Conservation (phyloP, 2,888 invertebrate species). For the Augiades crinisus region DNA sequence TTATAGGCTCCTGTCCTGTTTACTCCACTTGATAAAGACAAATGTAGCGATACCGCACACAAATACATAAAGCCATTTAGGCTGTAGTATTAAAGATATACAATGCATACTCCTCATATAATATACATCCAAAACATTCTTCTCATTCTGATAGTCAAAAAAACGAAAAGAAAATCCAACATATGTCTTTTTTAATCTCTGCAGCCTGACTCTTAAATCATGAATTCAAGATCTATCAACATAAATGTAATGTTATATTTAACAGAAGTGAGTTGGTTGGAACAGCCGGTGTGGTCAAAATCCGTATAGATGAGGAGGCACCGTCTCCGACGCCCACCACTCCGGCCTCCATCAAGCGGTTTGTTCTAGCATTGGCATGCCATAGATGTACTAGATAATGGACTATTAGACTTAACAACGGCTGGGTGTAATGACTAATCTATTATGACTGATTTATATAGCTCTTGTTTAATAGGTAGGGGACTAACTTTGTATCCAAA, state of each 20-base stretch:
- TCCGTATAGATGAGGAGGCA: slow-evolving; percentile 76
- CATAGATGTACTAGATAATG: slow-evolving; percentile 35
- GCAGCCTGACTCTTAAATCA: too few species aligned
- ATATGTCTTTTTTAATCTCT: too few species aligned
- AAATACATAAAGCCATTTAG: too few species aligned
- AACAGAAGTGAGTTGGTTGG: slow-evolving; percentile 83
- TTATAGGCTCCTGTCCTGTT: too few species aligned
- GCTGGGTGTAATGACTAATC: slow-evolving; percentile 21
- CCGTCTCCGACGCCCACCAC: slow-evolving; percentile 76
- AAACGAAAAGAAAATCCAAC: too few species aligned
- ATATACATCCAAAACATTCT: too few species aligned
- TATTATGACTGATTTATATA: neutral
- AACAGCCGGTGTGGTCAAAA: slow-evolving; percentile 82
- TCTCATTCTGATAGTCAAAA: too few species aligned
- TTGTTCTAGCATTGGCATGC: slow-evolving; percentile 69
- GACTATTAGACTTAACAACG: slow-evolving; percentile 10
- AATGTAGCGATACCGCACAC: too few species aligned
- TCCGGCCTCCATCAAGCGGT: slow-evolving; percentile 79
- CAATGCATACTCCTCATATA: too few species aligned
- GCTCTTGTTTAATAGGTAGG: neutral
- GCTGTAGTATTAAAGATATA: too few species aligned
- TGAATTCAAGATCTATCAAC: neutral
- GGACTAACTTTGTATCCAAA: slow-evolving; percentile 10
- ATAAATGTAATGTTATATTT: slow-evolving; percentile 47
- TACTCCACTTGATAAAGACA: too few species aligned